Evolutionary conservation across 2,888 invertebrate species (phyloP), one percentile per base, ranked within the genome.

Genomic region (Stenurella melanura): DNA sequence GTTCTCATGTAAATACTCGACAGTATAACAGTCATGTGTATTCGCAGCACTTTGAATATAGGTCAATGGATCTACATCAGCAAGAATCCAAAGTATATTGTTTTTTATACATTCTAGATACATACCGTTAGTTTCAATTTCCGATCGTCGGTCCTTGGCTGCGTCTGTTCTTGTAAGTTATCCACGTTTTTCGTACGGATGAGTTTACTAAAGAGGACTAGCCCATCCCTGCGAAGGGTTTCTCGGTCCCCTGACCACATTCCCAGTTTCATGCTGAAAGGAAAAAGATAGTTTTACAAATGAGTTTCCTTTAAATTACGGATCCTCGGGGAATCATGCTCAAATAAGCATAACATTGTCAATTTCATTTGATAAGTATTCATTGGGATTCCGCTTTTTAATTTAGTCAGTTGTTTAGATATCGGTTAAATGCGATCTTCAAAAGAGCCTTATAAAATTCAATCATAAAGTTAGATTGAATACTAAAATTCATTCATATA

Each of bases 161-260:
- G 80, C 42, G 81, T 80, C 79, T 89, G 89, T 83, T 91, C 93
- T 85, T 93, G 93, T 77, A 95, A 91, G n/a, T 91, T 89, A 12
- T 94, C 94, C n/a, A 94, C 92, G 88, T 96, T 95, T 88, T 95
- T 95, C 80, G 96, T 96, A 78, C 96, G 93, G 87, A 96, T 96
- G 80, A 96, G 92, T 90, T 95, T 96, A 74, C 95, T 94, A 89
- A 96, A 95, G 80, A 96, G 90, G 83, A 94, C 94, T 86, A 95
- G 92, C 68, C 94, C 93, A 86, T 94, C 92, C 66, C 92, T 90
- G 58, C 92, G 91, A 63, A 93, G 87, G 19, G 89, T 90, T 76
- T 91, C 92, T 88, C 93, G 92, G 87, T 94, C 93, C 85, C 92
- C 90, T 78, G 87, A 83, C 88, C 87, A 89, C 86, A 90, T 87